phyloP scores from a whole-genome alignment of 2,113 vertebrate species.

The Albula goreensis region DNA sequence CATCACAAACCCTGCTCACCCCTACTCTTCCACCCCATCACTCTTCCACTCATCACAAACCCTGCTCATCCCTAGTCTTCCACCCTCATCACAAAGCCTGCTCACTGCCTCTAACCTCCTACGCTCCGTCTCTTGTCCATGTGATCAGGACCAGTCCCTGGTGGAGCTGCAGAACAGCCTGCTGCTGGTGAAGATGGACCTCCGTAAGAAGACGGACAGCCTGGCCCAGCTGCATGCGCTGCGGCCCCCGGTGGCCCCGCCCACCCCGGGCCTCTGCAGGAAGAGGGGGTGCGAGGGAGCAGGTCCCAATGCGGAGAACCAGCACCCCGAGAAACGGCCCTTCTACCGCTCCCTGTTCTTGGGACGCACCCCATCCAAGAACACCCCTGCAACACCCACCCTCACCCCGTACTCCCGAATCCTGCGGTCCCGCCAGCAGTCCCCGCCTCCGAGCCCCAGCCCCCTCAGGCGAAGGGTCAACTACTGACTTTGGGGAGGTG shows the following conservation, averaged over 20 bases:
- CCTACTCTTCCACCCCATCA: neutral
- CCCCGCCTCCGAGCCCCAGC: conserved; percentile 66
- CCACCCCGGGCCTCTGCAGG: conserved; percentile 67
- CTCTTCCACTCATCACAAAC: conserved; percentile 11
- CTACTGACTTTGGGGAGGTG: conserved; percentile 49
- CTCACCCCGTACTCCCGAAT: conserved; percentile 72
- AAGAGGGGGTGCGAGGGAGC: conserved; percentile 70
- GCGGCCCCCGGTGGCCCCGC: conserved; percentile 67
- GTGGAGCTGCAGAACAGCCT: conserved; percentile 90
- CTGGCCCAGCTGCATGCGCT: conserved; percentile 63
- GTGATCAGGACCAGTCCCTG: conserved; percentile 83
- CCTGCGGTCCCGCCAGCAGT: conserved; percentile 70
- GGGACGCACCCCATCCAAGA: conserved; percentile 46
- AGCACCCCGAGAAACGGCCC: conserved; percentile 78
- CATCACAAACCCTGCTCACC: neutral
- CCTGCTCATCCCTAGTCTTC: conserved; percentile 18
- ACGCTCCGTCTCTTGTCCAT: neutral
- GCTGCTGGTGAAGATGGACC: conserved; percentile 84
- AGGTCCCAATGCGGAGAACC: conserved; percentile 76
- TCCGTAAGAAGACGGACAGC: conserved; percentile 79
- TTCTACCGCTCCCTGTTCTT: conserved; percentile 80
- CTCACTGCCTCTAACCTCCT: neutral
- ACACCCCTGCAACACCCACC: conserved; percentile 57
- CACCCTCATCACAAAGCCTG: neutral
- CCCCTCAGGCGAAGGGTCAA: conserved; percentile 57